These are phyloP conservation scores for Capreolus pygargus DNA, from an alignment of 2,113 vertebrate species.

Conservation along the genomic window DNA sequence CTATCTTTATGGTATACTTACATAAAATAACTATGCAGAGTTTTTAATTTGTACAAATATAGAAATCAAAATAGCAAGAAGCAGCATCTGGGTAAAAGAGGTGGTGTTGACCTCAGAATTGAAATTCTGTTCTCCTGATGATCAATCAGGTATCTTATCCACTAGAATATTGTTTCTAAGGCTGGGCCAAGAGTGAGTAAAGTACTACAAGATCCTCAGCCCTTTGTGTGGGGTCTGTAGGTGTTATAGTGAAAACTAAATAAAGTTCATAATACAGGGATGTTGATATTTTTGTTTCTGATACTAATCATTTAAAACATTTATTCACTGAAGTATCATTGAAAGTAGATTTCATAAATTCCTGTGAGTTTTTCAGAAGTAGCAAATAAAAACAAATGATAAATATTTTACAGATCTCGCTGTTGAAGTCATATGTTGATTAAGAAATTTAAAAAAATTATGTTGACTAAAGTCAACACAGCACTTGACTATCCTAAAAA, in stretches of 20 bases:
- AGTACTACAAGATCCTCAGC: neutral
- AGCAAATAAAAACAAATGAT: constrained; percentile 26
- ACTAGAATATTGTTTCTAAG: neutral
- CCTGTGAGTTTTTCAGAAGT: neutral
- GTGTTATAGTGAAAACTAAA: neutral
- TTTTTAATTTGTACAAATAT: constrained; percentile 35
- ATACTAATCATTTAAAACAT: neutral
- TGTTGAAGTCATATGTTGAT: neutral
- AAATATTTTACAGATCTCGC: neutral
- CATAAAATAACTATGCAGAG: constrained; percentile 27
- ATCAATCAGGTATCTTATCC: neutral
- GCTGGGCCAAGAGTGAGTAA: neutral
- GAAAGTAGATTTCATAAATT: constrained; percentile 3
- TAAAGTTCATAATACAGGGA: neutral
- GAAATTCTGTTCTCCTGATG: constrained; percentile 21
- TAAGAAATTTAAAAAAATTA: neutral
- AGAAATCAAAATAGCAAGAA: neutral
- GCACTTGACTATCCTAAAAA: neutral
- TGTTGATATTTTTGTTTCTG: neutral
- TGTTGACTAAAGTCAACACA: too few relatives aligned
- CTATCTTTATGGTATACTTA: neutral
- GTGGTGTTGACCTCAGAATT: neutral
- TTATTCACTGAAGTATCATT: neutral
- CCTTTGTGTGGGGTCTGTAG: neutral
- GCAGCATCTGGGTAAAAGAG: constrained; percentile 3